These are phyloP conservation scores for Capricornis sumatraensis DNA, from an alignment of 2,113 vertebrate genomes.

Conservation along the genomic window DNA sequence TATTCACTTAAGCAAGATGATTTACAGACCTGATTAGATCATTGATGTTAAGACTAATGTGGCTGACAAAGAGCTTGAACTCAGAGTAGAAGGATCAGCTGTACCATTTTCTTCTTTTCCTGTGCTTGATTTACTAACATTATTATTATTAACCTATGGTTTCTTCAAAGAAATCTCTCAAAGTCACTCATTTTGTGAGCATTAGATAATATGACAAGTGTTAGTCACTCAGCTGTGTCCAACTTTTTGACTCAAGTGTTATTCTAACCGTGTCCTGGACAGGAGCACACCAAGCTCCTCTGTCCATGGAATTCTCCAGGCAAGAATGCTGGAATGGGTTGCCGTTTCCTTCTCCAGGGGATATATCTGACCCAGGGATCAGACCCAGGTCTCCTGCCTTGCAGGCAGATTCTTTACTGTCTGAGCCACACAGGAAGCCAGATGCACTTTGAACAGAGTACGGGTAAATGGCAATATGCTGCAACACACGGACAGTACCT, in stretches of 20 bases:
- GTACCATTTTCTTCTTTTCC: neutral
- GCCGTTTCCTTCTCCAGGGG: neutral
- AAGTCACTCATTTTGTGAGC: neutral
- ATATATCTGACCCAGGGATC: neutral
- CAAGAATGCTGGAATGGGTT: neutral
- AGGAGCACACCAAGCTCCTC: neutral
- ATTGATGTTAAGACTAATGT: neutral
- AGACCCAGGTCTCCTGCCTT: neutral
- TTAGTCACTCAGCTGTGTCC: neutral
- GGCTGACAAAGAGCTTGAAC: neutral
- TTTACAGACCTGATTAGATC: neutral
- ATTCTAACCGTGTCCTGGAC: neutral
- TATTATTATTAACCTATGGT: neutral
- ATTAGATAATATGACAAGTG: neutral
- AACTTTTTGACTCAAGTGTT: neutral
- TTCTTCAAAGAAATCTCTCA: slow-evolving; percentile 11
- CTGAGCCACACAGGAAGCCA: neutral
- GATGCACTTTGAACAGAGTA: neutral
- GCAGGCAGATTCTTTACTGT: neutral
- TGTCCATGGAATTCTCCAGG: neutral
- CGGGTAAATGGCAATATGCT: neutral
- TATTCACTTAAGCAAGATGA: neutral
- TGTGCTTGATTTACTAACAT: neutral
- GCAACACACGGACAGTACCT: neutral
- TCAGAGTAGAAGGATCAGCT: neutral